These are phyloP conservation scores for Pammene aurita DNA, from an alignment of 2,888 invertebrate genomes.

Conservation along the genomic window DNA sequence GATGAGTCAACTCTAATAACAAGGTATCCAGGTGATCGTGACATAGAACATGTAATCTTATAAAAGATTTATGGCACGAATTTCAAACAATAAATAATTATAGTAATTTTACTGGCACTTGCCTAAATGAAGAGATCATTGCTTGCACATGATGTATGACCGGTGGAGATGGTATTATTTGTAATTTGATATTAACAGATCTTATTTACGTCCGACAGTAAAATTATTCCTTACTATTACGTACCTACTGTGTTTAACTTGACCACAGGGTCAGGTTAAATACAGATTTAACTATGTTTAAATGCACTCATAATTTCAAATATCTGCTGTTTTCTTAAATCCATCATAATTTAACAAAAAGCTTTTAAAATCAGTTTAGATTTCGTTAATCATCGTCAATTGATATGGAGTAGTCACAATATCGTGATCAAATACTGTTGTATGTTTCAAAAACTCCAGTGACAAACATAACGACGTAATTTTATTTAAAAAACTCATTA, in stretches of 20 bases:
- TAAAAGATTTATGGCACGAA: slow-evolving; percentile 72
- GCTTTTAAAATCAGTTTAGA: too few relatives aligned
- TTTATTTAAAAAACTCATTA: background rate
- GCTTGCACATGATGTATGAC: slow-evolving; percentile 8
- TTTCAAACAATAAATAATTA: slow-evolving; percentile 67
- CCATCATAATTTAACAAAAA: too few relatives aligned
- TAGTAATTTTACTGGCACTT: slow-evolving; percentile 67
- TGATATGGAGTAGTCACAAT: too few relatives aligned
- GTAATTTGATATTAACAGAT: background rate
- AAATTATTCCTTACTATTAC: background rate
- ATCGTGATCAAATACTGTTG: too few relatives aligned
- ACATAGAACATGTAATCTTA: slow-evolving; percentile 71
- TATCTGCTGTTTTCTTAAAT: too few relatives aligned
- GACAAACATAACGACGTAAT: background rate
- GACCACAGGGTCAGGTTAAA: too few relatives aligned
- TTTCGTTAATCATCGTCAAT: too few relatives aligned
- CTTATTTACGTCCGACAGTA: background rate
- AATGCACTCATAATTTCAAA: too few relatives aligned
- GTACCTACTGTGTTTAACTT: background rate
- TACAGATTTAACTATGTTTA: too few relatives aligned
- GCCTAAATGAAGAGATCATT: slow-evolving; percentile 68
- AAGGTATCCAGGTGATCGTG: slow-evolving; percentile 62
- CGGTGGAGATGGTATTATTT: background rate
- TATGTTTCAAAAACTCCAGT: background rate
- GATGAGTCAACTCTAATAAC: slow-evolving; percentile 69